A percentile compares a stretch with the other conserved stretches of the same genome.
Evolutionary conservation across 2,888 invertebrate genomes (phyloP).

Genomic region (Phyllotreta striolata): DNA sequence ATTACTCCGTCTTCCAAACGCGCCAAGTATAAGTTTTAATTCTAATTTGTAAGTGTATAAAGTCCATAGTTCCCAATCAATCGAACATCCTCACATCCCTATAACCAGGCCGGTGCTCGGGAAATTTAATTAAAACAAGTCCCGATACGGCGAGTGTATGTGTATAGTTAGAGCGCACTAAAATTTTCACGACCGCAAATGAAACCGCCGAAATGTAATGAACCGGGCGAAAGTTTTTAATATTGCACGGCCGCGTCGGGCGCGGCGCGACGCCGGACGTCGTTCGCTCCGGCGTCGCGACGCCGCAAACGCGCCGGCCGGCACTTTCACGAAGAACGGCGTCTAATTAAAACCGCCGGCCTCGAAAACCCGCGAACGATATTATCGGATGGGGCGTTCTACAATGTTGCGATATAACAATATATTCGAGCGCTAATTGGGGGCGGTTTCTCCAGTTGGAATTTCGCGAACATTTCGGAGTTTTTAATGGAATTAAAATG

Average conservation of each 20-base stretch:
- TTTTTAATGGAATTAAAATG: no score
- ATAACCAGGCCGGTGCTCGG: background rate
- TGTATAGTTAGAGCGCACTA: constrained; percentile 7
- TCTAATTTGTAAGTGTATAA: no score
- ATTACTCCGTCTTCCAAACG: no score
- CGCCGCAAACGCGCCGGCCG: constrained; percentile 16
- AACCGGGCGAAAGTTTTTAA: constrained; percentile 26
- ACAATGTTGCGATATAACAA: no score
- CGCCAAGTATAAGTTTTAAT: no score
- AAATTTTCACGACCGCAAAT: constrained; percentile 24
- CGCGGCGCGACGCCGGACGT: background rate
- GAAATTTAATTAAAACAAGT: constrained; percentile 24
- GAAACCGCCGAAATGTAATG: constrained; percentile 24
- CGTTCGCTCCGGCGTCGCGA: background rate
- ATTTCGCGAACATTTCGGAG: no score
- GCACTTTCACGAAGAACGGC: constrained; percentile 19
- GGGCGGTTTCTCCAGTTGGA: no score
- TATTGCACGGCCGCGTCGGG: constrained; percentile 6
- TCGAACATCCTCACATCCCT: no score
- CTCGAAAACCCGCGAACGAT: background rate
- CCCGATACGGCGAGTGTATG: constrained; percentile 10
- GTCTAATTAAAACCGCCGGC: constrained; percentile 21
- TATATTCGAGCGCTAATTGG: no score
- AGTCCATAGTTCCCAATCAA: no score
- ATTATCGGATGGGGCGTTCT: no score